Percentiles rank a stretch among this genome's conserved stretches.
These are phyloP conservation scores for Steatornis caripensis DNA, from an alignment of 2,113 vertebrate genomes.

Conservation along the genomic window DNA sequence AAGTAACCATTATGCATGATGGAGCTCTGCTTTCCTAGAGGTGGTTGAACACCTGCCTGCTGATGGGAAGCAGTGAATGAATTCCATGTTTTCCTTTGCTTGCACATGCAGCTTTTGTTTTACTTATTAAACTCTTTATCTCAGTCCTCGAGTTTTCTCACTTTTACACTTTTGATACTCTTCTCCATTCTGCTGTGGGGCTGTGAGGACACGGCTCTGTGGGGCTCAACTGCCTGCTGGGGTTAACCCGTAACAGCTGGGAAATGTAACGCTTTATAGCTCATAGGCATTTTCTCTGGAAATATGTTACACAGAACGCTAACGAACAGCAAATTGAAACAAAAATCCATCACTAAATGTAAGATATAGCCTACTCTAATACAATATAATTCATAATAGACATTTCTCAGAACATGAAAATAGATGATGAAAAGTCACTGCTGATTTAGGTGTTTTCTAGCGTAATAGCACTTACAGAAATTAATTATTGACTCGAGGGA, in stretches of 20 bases:
- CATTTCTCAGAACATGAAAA: not conserved
- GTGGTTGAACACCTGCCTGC: not conserved
- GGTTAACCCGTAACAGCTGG: not conserved
- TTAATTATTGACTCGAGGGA: not conserved
- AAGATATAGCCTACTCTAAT: not conserved
- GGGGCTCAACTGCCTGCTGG: not conserved
- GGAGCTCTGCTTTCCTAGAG: not conserved
- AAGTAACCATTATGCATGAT: rapidly evolving
- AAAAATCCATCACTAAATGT: not conserved
- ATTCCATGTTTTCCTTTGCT: not conserved
- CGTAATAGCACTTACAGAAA: not conserved
- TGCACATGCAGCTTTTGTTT: not conserved
- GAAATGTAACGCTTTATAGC: not conserved
- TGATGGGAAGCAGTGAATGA: rapidly evolving
- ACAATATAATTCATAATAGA: not conserved
- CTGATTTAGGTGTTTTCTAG: not conserved
- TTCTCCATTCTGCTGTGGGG: not conserved
- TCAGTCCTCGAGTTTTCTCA: not conserved
- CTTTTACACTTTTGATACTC: not conserved
- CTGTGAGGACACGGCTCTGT: rapidly evolving
- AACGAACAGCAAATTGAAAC: not conserved
- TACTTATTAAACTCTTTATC: not conserved
- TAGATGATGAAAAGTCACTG: not conserved
- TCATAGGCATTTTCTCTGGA: not conserved
- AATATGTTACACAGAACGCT: not conserved